phyloP scores from a whole-genome alignment of 2,888 invertebrate genomes.

The Gandaritis pyraliata region DNA sequence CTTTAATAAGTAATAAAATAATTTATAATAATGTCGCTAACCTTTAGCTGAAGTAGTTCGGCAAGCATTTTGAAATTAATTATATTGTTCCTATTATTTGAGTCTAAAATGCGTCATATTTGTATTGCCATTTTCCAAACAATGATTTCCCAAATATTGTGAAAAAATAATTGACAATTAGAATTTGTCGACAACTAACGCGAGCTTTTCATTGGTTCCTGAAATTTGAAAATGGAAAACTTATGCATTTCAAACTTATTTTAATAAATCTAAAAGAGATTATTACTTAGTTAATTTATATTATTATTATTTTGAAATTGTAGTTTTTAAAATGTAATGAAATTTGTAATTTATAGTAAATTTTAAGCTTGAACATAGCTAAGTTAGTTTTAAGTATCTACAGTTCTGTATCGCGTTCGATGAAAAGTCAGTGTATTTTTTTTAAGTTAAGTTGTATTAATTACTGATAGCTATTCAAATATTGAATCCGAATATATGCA shows the following conservation, averaged over 20 bases:
- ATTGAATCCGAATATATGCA: constrained; percentile 83
- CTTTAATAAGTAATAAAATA: constrained; percentile 18
- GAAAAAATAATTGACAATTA: constrained; percentile 12
- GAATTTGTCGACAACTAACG: constrained; percentile 24
- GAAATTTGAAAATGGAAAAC: constrained; percentile 36
- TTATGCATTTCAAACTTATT: constrained; percentile 41
- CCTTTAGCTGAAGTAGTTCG: constrained; percentile 11
- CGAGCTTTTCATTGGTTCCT: constrained; percentile 42
- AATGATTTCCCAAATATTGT: constrained; percentile 9
- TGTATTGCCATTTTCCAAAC: constrained; percentile 20
- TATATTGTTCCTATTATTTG: constrained; percentile 21
- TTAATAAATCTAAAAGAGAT: constrained; percentile 61
- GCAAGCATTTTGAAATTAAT: constrained; percentile 17
- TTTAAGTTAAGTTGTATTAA: constrained; percentile 80
- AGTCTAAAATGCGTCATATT: constrained; percentile 7
- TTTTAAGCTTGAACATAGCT: constrained; percentile 80
- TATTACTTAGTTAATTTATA: constrained; percentile 66
- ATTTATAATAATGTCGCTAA: constrained; percentile 1
- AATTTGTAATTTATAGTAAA: constrained; percentile 81
- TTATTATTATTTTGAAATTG: constrained; percentile 52
- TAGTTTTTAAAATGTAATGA: constrained; percentile 73
- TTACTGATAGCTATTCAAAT: constrained; percentile 81
- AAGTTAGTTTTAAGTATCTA: constrained; percentile 72
- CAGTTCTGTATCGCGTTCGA: constrained; percentile 65
- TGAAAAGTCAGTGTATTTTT: constrained; percentile 80